Conservation (phyloP, 2,797 vertebrate species). For the Bryconaethiops microstoma region DNA sequence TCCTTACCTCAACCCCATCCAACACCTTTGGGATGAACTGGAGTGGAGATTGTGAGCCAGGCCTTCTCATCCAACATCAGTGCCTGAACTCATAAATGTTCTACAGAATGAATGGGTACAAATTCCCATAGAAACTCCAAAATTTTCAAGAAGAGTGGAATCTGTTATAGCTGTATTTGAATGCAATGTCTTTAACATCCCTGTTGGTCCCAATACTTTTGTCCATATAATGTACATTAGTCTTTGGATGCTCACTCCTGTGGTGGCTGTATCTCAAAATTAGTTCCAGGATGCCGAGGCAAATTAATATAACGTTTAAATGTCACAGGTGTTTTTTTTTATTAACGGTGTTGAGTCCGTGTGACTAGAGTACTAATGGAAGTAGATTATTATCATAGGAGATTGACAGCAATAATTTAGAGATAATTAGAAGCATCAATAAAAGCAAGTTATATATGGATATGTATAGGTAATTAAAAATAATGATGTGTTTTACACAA, state of each 20-base stretch:
- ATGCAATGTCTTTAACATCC: no score
- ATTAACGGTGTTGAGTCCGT: background rate
- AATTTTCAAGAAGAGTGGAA: no score
- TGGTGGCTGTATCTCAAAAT: background rate
- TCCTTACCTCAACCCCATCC: no score
- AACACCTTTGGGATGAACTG: no score
- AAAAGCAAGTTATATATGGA: background rate
- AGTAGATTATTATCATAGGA: background rate
- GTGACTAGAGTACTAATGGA: conserved; percentile 46
- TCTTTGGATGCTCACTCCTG: background rate
- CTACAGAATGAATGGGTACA: no score
- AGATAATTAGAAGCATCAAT: background rate
- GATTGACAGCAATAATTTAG: background rate
- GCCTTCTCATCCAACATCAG: no score
- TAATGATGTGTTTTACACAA: background rate
- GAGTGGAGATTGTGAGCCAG: no score
- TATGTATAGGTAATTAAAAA: background rate
- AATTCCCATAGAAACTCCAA: no score
- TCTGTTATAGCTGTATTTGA: no score
- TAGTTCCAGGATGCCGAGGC: conserved; percentile 42
- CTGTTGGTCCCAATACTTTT: no score
- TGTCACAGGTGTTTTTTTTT: conserved; percentile 51
- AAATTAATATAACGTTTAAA: conserved; percentile 68
- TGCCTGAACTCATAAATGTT: no score
- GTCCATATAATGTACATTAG: background rate